Evolutionary conservation across 1,140 invertebrate species (phyloP), one percentile per base, ranked within the genome.

Genomic region (Hycleus cichorii): DNA sequence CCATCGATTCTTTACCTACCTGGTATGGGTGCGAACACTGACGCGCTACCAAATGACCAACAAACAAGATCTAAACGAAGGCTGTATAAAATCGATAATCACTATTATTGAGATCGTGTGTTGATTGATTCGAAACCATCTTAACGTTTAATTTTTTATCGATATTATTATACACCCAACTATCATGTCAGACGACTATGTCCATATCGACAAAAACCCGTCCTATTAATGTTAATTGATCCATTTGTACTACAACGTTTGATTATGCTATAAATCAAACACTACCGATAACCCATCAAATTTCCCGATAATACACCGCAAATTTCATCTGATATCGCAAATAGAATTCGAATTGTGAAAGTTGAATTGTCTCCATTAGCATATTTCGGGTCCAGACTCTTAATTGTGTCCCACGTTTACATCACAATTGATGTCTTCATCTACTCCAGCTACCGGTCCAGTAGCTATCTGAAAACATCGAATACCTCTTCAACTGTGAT

Each of bases 191-290:
- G 7, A 52, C 25, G 12, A 26, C 12, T 47, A 25, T 51, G 48
- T 39, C 47, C 25, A 39, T 58, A 51, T 58, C 56, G 49, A 46
- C 49, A 50, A 32, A 32, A 58, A 58, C 48, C 56, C 39, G 56
- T 58, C 40, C 58, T 49, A 54, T 59, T 55, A 54, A 59, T 59
- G 45, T 52, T 59, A 59, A 59, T 59, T 54, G 58, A 39, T 39
- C 51, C 42, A 59, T 59, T 59, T 59, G 58, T 59, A 59, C 46
- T 39, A 54, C 58, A 54, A 42, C 24, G 24, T 45, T 27, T 59
- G 48, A 59, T 59, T 59, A 59, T 49, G 58, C 47, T 40, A 38
- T 59, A 59, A 59, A 59, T 59, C 58, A 59, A 53, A 53, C 7
- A 7, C 27, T 56, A 42, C 43, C 43, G 9, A 7, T 18, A 18